Evolutionary conservation across 2,113 vertebrate species (phyloP), one percentile per base, ranked within the genome.

Genomic region (Anoura caudifer): DNA sequence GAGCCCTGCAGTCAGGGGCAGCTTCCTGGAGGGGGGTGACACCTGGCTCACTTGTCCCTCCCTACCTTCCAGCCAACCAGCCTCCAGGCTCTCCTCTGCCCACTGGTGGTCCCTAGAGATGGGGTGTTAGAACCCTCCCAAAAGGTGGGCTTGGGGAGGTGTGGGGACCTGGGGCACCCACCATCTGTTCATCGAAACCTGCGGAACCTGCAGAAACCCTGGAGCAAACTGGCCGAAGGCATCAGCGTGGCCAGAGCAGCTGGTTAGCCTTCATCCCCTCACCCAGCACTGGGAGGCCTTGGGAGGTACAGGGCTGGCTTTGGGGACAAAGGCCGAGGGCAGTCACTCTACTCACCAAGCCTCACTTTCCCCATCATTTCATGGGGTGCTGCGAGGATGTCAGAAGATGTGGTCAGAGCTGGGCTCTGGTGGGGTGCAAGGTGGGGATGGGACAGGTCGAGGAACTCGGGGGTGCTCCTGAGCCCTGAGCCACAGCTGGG

Each of bases 381-480:
- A 0, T 13, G 24, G 43, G 69, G 22, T 7, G 26, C 80, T 4
- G 4, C 4, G 24, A 6, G 10, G 4, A 7, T 13, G 22, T 24
- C 47, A 9, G 52, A 17, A 41, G 52, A 33, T 0, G 33, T 0
- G 28, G 38, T 3, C 41, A 36, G 16, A 14, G n/a, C 52, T 50
- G 13, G 16, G 63, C 13, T 7, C 5, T 1, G 4, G n/a, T 43
- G 24, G 20, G 28, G 12, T 11, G 2, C 11, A 12, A 12, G 59
- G 59, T 28, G 26, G 24, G 31, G 7, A 41, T 8, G 2, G n/a
- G 9, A 63, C n/a, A 36, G 41, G 54, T 45, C 0, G n/a, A 2
- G 38, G 17, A 26, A 31, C 4, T 0, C 0, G n/a, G n/a, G 15
- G 20, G 8, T 6, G 9, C 31, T 2, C 38, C 20, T 0, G 33